phyloP scores from a whole-genome alignment of 92 coral and sea anemone genomes.

The Montipora capitata region DNA sequence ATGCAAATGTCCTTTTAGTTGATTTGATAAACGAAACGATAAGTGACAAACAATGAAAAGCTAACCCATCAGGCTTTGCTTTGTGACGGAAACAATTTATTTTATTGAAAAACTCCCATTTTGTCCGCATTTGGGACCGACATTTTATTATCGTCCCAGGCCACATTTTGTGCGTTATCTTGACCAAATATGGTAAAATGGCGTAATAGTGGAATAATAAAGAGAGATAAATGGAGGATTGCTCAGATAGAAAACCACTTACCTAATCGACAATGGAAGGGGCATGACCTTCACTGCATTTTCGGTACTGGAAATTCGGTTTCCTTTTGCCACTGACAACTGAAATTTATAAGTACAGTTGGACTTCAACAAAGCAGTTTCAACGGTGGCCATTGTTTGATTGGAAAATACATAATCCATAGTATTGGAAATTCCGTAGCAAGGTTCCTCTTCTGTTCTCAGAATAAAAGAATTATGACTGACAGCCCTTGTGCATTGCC shows the following conservation, averaged over 20 bases:
- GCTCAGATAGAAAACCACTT: not conserved
- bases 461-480: not conserved
- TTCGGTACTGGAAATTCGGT: not conserved
- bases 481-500: constrained; percentile 6
- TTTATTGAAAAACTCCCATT: too few species aligned
- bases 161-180: too few species aligned
- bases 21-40: too few species aligned
- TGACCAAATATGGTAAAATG: too few species aligned
- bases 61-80: too few species aligned
- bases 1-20: too few species aligned
- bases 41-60: too few species aligned
- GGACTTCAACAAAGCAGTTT: constrained; percentile 3
- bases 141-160: too few species aligned
- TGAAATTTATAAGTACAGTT: constrained; percentile 28
- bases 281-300: constrained; percentile 14
- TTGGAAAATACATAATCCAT: not conserved
- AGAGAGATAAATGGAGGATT: too few species aligned
- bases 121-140: too few species aligned
- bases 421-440: constrained; percentile 14
- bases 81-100: too few species aligned
- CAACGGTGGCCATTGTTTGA: not conserved
- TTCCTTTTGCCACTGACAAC: constrained; percentile 15
- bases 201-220: too few species aligned
- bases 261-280: constrained; percentile 18
- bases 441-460: not conserved